Evolutionary conservation across 2,113 vertebrate species (phyloP).

Genomic region (Channa maculata): DNA sequence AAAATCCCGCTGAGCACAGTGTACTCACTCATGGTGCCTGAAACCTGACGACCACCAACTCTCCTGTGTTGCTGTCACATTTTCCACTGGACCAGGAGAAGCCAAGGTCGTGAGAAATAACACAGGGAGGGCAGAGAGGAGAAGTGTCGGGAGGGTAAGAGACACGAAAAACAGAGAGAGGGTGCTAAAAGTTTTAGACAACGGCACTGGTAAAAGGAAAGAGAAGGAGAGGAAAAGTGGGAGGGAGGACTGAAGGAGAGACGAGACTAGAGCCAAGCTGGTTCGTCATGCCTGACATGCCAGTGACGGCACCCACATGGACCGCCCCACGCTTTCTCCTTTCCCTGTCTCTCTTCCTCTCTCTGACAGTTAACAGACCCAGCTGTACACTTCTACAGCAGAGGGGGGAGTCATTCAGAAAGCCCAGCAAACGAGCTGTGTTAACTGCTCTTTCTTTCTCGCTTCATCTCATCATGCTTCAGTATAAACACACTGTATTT

Average conservation of each 20-base stretch:
- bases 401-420: no score
- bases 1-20: constrained; percentile 16
- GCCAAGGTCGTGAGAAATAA: constrained; percentile 36
- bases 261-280: constrained; percentile 67
- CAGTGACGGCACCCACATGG: constrained; percentile 67
- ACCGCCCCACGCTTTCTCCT: constrained; percentile 45
- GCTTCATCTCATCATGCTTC: neutral
- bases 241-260: constrained; percentile 47
- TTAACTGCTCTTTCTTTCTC: neutral
- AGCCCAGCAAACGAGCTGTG: neutral
- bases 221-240: constrained; percentile 4
- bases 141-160: constrained; percentile 40
- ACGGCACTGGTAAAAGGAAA: constrained; percentile 19
- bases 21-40: constrained; percentile 83
- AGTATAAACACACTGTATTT: constrained; percentile 22
- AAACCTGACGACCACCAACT: constrained; percentile 60
- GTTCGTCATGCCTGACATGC: constrained; percentile 78
- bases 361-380: constrained; percentile 37
- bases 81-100: constrained; percentile 64
- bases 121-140: constrained; percentile 23
- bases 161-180: constrained; percentile 47
- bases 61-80: constrained; percentile 68
- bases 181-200: constrained; percentile 51
- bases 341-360: neutral
- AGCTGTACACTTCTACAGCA: constrained; percentile 31